These are phyloP conservation scores for Pantherophis vulpinus DNA, from an alignment of 2,797 vertebrate species.

Conservation along the genomic window DNA sequence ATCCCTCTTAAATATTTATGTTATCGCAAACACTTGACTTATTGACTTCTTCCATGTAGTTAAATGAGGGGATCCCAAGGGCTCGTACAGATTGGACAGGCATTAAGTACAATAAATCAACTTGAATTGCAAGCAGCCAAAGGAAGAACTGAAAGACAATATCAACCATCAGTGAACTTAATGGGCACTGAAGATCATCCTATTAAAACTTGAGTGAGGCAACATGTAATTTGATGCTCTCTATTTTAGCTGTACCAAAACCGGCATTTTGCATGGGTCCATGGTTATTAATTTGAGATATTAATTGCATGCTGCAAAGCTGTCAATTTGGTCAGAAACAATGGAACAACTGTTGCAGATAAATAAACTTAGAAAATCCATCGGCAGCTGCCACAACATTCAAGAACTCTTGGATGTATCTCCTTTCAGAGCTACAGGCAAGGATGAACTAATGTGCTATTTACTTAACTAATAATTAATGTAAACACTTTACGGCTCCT, in stretches of 20 bases:
- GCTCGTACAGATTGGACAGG: constrained; percentile 3
- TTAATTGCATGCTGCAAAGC: constrained; percentile 42
- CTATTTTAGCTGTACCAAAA: constrained; percentile 30
- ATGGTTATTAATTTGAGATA: constrained; percentile 31
- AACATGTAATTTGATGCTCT: constrained; percentile 25
- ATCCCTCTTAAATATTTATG: constrained; percentile 28
- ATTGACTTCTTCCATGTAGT: not conserved
- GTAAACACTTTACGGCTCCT: constrained; percentile 38
- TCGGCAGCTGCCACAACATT: not conserved
- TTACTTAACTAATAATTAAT: constrained; percentile 42
- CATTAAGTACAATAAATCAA: constrained; percentile 45
- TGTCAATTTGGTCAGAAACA: constrained; percentile 28
- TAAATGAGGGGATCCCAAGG: constrained; percentile 17
- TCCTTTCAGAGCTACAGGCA: constrained; percentile 28
- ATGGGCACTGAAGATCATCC: constrained; percentile 11
- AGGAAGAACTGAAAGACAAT: not conserved
- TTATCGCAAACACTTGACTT: not conserved
- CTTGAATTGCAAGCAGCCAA: constrained; percentile 35
- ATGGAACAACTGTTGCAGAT: constrained; percentile 17
- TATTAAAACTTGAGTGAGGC: constrained; percentile 12
- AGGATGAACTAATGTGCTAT: constrained; percentile 20
- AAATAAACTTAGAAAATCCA: constrained; percentile 20
- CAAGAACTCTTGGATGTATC: constrained; percentile 2
- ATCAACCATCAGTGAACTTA: constrained; percentile 11
- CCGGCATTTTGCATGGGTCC: constrained; percentile 27